Conservation (phyloP, 1,140 invertebrate species). For the Drosophila kepulauana region DNA sequence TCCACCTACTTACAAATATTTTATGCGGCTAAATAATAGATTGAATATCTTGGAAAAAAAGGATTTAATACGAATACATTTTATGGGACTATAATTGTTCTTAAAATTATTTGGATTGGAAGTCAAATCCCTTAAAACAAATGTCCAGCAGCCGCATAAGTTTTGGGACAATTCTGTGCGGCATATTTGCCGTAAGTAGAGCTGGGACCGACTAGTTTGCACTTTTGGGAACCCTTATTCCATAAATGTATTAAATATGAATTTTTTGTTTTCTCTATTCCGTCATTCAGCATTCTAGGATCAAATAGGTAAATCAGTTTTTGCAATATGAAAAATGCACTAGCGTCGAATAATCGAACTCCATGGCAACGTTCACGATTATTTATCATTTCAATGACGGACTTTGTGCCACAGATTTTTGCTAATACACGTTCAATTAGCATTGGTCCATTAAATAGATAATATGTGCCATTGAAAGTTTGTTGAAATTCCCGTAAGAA, state of each 20-base stretch:
- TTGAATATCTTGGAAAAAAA: too few relatives aligned
- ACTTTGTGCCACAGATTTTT: slow-evolving; percentile 4
- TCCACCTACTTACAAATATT: too few relatives aligned
- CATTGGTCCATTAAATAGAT: slow-evolving; percentile 4
- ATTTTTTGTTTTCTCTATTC: not conserved
- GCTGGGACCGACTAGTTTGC: slow-evolving; percentile 31
- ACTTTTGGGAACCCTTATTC: not conserved
- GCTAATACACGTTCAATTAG: not conserved
- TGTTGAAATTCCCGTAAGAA: slow-evolving; percentile 84
- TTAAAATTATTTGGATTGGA: too few relatives aligned
- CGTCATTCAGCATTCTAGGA: not conserved
- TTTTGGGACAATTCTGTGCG: not conserved
- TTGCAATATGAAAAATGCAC: slow-evolving; percentile 6
- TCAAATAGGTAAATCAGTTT: slow-evolving; percentile 86
- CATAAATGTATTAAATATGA: slow-evolving; percentile 17
- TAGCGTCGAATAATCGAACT: not conserved
- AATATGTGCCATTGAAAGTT: not conserved
- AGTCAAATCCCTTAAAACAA: too few relatives aligned
- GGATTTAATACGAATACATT: too few relatives aligned
- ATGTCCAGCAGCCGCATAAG: not conserved
- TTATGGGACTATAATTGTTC: too few relatives aligned
- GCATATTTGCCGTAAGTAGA: slow-evolving; percentile 49
- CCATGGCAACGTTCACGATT: slow-evolving; percentile 2
- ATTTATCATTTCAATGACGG: not conserved
- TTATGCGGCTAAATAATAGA: too few relatives aligned